phyloP scores from a whole-genome alignment of 2,113 vertebrate genomes.

The Neodontobutis hainanensis region DNA sequence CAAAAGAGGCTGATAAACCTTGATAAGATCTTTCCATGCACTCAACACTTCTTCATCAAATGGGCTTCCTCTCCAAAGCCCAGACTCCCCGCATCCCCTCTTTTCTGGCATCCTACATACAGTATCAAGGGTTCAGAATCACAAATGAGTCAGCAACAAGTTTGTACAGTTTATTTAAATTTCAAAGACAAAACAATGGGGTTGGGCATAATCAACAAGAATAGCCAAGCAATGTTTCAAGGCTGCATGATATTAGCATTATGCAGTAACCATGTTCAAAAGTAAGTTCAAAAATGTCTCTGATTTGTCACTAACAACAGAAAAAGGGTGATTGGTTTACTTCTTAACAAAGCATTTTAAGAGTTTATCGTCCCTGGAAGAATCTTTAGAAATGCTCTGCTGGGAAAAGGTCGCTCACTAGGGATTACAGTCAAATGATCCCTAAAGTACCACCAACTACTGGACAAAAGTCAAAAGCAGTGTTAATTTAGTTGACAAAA shows the following conservation, averaged over 20 bases:
- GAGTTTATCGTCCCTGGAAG: constrained; percentile 8
- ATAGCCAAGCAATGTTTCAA: not conserved
- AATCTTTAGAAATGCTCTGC: constrained; percentile 42
- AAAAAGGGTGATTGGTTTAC: not conserved
- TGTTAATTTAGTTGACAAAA: too few species aligned
- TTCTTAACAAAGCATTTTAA: constrained; percentile 19
- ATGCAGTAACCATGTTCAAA: too few species aligned
- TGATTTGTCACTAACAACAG: constrained; percentile 14
- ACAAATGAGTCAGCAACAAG: constrained; percentile 24
- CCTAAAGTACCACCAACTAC: constrained; percentile 36
- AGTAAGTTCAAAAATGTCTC: too few species aligned
- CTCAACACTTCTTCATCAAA: constrained; percentile 70
- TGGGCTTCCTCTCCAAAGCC: constrained; percentile 45
- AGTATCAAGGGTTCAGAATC: constrained; percentile 8
- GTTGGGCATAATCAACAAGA: not conserved
- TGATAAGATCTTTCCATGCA: constrained; percentile 60
- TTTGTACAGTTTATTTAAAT: not conserved
- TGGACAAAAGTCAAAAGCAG: constrained; percentile 4
- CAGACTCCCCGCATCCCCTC: constrained; percentile 25
- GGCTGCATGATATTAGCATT: too few species aligned
- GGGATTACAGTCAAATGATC: constrained; percentile 27
- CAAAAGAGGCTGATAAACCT: constrained; percentile 69
- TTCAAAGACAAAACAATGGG: not conserved
- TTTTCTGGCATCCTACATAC: constrained; percentile 24
- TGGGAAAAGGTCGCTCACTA: constrained; percentile 12